A percentile compares a stretch with the other conserved stretches of the same genome.
Conservation (phyloP, 2,113 vertebrate genomes). For the Aramus guarauna region DNA sequence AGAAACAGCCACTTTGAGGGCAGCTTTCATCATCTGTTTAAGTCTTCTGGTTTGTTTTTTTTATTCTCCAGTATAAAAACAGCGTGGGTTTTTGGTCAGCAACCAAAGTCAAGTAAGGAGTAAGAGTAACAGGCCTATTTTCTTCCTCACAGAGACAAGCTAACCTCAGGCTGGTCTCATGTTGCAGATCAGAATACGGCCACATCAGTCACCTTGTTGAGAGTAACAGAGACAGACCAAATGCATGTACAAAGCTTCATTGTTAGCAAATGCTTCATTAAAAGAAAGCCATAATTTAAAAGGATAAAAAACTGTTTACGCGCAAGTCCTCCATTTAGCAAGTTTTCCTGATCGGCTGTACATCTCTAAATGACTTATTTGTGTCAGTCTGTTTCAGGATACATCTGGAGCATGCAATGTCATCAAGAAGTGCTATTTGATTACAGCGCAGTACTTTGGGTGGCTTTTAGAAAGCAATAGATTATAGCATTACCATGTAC, state of each 20-base stretch:
- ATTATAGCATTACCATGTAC: constrained; percentile 16
- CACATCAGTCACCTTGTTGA: background rate
- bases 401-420: background rate
- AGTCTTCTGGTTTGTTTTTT: background rate
- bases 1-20: background rate
- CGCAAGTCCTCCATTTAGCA: background rate
- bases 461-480: constrained; percentile 49
- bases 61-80: background rate
- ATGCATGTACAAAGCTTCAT: rapidly evolving
- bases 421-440: constrained; percentile 38
- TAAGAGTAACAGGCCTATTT: background rate
- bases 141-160: background rate
- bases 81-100: background rate
- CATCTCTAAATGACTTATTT: background rate
- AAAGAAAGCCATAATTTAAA: background rate
- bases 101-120: background rate
- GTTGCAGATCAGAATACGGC: background rate
- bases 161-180: background rate
- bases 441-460: constrained; percentile 17
- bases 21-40: background rate
- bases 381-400: background rate
- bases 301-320: background rate
- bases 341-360: background rate
- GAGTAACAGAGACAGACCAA: background rate
- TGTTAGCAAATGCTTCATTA: background rate